A percentile compares a stretch with the other conserved stretches of the same genome.
Evolutionary conservation across 2,888 invertebrate genomes (phyloP).

Genomic region (Diplolepis rosae): DNA sequence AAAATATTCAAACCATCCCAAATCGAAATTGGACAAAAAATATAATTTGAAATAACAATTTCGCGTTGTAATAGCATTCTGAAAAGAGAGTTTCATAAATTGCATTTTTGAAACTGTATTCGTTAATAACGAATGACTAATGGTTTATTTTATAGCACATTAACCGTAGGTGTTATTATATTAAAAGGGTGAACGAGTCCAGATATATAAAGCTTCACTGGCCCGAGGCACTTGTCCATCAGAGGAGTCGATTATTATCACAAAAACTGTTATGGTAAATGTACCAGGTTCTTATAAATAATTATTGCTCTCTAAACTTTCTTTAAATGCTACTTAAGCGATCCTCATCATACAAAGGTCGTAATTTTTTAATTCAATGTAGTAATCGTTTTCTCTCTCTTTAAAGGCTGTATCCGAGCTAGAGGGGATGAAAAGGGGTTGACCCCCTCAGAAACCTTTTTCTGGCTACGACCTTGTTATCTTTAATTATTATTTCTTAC

Average conservation of each 20-base stretch:
- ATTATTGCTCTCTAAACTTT: constrained; percentile 12
- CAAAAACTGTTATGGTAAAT: constrained; percentile 8
- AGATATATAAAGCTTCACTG: constrained; percentile 15
- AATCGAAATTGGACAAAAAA: too few species aligned
- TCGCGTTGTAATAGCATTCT: too few species aligned
- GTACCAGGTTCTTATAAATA: constrained; percentile 13
- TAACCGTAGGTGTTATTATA: constrained; percentile 17
- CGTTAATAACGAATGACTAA: constrained; percentile 2
- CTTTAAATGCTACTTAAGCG: not conserved
- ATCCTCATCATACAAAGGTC: not conserved
- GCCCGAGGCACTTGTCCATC: constrained; percentile 12
- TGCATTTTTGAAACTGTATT: not conserved
- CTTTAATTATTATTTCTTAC: too few species aligned
- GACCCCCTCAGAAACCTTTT: too few species aligned
- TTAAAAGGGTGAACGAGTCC: constrained; percentile 1
- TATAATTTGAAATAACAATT: too few species aligned
- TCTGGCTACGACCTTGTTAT: too few species aligned
- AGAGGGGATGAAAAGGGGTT: too few species aligned
- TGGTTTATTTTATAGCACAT: constrained; percentile 3
- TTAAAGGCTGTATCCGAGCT: too few species aligned
- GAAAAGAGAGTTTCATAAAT: not conserved
- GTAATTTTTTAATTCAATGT: not conserved
- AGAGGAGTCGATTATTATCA: constrained; percentile 19
- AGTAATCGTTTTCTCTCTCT: too few species aligned
- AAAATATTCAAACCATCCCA: too few species aligned